Evolutionary conservation across 2,113 vertebrate genomes (phyloP), one percentile per base, ranked within the genome.

Genomic region (Brachypodius melanocephalos): DNA sequence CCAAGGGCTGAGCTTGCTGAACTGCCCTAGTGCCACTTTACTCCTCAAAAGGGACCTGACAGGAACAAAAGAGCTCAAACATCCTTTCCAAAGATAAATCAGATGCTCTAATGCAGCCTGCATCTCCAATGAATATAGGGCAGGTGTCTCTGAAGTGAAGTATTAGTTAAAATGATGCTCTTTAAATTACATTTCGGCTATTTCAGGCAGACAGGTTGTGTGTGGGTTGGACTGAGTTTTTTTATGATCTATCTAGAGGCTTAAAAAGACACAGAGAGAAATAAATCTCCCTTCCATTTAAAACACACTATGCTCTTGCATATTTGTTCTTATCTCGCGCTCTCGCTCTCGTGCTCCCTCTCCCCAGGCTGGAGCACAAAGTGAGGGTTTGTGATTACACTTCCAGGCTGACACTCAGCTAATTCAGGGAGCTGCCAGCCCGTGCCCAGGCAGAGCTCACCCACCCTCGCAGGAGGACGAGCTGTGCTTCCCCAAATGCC

Each of bases 201-300:
- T 97, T 97, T 98, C 92, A 97, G 90, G 95, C 92, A 96, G 97
- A 90, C 95, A 96, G 96, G 95, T 94, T 95, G 94, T 74, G 83
- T 94, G 95, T 92, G 88, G 96, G 96, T 89, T 95, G 96, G 94
- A 92, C 72, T 97, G 74, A 87, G 81, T 38, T 88, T 95, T 97
- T 94, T 97, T 83, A 95, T 93, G 93, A 96, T 97, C 96, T 97
- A 97, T 97, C 97, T 97, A 79, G 96, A 97, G 96, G 91, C 95
- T 98, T 97, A 97, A 96, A 97, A 96, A 97, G 96, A 97, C 97
- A 97, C 90, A 69, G 61, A 88, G 93, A 95, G 94, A 97, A 98
- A 98, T 97, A 97, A 98, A 98, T 97, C 95, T 97, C 92, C 88
- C 95, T 97, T 96, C 96, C 94, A 97, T 97, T 97, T 97, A 96